These are phyloP conservation scores for Poecilia wingei DNA, from an alignment of 2,797 vertebrate species.

Conservation along the genomic window DNA sequence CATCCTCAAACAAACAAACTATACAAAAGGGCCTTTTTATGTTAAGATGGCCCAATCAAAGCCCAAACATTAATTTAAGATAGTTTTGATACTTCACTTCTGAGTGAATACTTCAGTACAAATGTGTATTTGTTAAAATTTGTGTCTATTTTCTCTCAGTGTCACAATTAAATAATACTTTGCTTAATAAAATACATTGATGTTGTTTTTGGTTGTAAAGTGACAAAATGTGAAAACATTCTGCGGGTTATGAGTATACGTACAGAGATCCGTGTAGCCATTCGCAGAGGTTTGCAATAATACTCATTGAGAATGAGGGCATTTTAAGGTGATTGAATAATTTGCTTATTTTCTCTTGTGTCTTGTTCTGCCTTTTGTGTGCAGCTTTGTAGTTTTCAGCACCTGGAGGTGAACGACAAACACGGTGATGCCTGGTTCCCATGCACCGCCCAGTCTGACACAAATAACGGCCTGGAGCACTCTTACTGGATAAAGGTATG, in stretches of 20 bases:
- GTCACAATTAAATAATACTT: not conserved
- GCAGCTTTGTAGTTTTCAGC: conserved; percentile 86
- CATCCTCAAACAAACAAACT: no score
- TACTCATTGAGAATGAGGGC: not conserved
- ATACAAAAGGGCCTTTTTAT: no score
- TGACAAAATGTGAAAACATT: not conserved
- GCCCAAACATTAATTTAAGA: not conserved
- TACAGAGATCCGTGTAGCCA: not conserved
- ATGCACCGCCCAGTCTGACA: conserved; percentile 74
- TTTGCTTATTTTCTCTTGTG: not conserved
- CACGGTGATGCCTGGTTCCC: conserved; percentile 86
- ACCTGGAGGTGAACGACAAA: conserved; percentile 74
- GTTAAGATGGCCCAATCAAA: not conserved
- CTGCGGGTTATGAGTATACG: not conserved
- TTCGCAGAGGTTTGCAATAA: not conserved
- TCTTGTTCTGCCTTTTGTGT: conserved; percentile 15
- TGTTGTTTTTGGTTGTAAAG: not conserved
- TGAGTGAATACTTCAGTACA: not conserved
- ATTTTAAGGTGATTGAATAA: not conserved
- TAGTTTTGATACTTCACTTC: not conserved
- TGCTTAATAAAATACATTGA: not conserved
- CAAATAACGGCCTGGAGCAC: conserved; percentile 68
- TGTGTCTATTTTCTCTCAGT: not conserved
- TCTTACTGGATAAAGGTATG: conserved; percentile 90
- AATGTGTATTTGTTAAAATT: not conserved